These are phyloP conservation scores for Lithosia quadra DNA, from an alignment of 2,888 invertebrate species.

Conservation along the genomic window DNA sequence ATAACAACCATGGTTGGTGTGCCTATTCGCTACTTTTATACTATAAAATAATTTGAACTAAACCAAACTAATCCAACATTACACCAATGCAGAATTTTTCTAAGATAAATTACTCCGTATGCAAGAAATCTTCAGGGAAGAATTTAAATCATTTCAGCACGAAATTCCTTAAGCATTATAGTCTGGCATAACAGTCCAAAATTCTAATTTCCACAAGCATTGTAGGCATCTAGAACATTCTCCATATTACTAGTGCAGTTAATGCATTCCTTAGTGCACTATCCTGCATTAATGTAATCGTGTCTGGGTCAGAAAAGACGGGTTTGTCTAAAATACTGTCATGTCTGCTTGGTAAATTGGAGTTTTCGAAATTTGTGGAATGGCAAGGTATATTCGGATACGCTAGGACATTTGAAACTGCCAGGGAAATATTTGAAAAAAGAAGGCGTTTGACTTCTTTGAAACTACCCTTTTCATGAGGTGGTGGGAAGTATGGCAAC, in stretches of 20 bases:
- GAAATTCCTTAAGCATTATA: conserved; percentile 31
- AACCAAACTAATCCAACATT: too few relatives aligned
- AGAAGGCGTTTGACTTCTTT: not conserved
- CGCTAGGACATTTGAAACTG: not conserved
- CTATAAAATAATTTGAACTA: too few relatives aligned
- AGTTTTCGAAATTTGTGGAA: not conserved
- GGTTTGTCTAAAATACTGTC: not conserved
- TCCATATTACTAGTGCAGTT: conserved; percentile 25
- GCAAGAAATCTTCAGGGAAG: not conserved
- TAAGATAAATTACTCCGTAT: not conserved
- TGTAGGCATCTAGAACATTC: conserved; percentile 43
- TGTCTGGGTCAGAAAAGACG: not conserved
- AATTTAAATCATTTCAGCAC: conserved; percentile 32
- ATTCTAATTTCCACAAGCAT: conserved; percentile 62
- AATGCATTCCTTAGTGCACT: conserved; percentile 33
- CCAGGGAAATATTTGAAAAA: not conserved
- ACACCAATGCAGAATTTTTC: not conserved
- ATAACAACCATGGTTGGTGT: too few relatives aligned
- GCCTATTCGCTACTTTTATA: too few relatives aligned
- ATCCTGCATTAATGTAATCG: conserved; percentile 20
- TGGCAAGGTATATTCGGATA: not conserved
- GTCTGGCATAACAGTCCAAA: conserved; percentile 32
- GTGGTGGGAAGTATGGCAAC: too few relatives aligned
- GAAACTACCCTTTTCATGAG: not conserved
- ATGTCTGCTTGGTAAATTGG: not conserved